Evolutionary conservation across 2,113 vertebrate genomes (phyloP).

Genomic region (Corydoras maculifer): DNA sequence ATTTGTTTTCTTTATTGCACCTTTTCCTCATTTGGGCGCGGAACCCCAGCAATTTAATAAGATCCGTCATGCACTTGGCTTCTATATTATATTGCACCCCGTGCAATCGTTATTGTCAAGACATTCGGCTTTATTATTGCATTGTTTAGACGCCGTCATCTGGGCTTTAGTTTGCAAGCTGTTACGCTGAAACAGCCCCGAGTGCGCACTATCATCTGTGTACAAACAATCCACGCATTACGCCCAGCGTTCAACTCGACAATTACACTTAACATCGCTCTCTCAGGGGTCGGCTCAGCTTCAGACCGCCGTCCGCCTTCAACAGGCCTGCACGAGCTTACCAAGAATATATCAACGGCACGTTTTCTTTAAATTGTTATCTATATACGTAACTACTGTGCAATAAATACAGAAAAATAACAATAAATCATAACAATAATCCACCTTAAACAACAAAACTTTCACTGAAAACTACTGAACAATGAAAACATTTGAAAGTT

Average conservation of each 20-base stretch:
- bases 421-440: too few species aligned
- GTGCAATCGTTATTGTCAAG: conserved; percentile 13
- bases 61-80: conserved; percentile 30
- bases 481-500: too few species aligned
- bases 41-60: conserved; percentile 37
- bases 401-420: too few species aligned
- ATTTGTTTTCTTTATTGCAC: conserved; percentile 49
- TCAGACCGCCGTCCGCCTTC: too few species aligned
- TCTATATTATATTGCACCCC: conserved; percentile 21
- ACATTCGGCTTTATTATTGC: conserved; percentile 31
- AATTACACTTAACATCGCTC: too few species aligned
- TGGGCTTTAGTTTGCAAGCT: conserved; percentile 12
- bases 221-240: not conserved
- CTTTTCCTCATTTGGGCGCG: conserved; percentile 37
- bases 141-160: conserved; percentile 18
- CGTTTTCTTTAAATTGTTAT: too few species aligned
- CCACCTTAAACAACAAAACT: too few species aligned
- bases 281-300: too few species aligned
- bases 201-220: not conserved
- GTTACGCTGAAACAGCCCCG: not conserved
- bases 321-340: too few species aligned
- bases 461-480: too few species aligned
- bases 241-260: not conserved
- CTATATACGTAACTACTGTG: too few species aligned
- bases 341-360: too few species aligned